Evolutionary conservation across 1,140 invertebrate species (phyloP).

Genomic region (Anastrepha ludens): DNA sequence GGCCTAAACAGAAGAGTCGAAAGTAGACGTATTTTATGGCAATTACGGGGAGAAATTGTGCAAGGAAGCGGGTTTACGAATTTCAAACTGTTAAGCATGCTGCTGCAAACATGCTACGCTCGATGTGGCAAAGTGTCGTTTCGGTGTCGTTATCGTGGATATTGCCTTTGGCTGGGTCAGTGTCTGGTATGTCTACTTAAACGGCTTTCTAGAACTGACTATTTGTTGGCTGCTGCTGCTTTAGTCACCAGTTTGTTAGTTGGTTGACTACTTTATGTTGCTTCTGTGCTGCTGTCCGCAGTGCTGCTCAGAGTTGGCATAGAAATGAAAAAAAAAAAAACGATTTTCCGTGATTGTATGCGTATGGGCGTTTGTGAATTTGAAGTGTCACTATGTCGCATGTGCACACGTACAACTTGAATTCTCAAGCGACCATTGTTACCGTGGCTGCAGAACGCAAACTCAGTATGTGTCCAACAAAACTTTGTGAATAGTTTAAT

Average conservation of each 20-base stretch:
- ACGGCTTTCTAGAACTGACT: background rate
- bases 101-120: background rate
- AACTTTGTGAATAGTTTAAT: slow-evolving; percentile 29
- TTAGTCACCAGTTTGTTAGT: background rate
- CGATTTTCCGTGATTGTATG: background rate
- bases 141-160: background rate
- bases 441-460: background rate
- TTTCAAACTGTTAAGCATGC: background rate
- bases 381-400: background rate
- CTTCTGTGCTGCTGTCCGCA: background rate
- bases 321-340: background rate
- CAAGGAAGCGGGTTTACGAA: background rate
- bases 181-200: background rate
- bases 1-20: background rate
- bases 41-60: background rate
- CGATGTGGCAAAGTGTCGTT: slow-evolving; percentile 20
- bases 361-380: background rate
- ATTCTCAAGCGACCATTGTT: background rate
- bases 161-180: background rate
- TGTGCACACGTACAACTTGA: background rate
- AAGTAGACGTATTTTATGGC: background rate
- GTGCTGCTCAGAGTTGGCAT: background rate
- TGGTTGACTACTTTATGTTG: background rate
- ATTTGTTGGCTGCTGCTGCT: background rate
- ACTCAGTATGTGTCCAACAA: background rate